A percentile compares a stretch with the other conserved stretches of the same genome.
Conservation (phyloP, 2,888 invertebrate species). For the Glaucopsyche alexis region DNA sequence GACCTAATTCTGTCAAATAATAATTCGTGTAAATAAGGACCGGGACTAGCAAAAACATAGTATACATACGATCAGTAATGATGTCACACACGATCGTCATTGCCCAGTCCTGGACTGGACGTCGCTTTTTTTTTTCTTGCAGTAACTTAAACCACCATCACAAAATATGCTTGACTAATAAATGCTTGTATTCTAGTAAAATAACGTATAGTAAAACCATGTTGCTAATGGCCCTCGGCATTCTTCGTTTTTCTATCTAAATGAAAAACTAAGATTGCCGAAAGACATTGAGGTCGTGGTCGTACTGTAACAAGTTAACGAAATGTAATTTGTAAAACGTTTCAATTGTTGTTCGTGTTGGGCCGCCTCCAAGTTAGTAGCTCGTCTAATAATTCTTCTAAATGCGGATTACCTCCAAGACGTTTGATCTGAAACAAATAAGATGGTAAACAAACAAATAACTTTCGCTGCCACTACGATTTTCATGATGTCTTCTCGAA, state of each 20-base stretch:
- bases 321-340: slow-evolving; percentile 8
- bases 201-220: too few species aligned
- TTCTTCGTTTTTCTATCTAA: too few species aligned
- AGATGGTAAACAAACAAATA: not conserved
- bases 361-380: slow-evolving; percentile 81
- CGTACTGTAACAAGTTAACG: not conserved
- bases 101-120: too few species aligned
- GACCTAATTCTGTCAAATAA: too few species aligned
- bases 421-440: slow-evolving; percentile 70
- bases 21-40: too few species aligned
- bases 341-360: slow-evolving; percentile 33
- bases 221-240: too few species aligned
- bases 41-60: too few species aligned
- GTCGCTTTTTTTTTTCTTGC: not conserved
- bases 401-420: slow-evolving; percentile 89
- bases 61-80: too few species aligned
- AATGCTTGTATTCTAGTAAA: not conserved
- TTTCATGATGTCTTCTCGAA: too few species aligned
- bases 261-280: too few species aligned
- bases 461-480: too few species aligned
- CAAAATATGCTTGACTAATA: not conserved
- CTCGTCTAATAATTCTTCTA: slow-evolving; percentile 88
- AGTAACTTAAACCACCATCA: not conserved
- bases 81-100: not conserved
- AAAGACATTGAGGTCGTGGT: too few species aligned